A percentile compares a stretch with the other conserved stretches of the same genome.
Evolutionary conservation across 2,113 vertebrate species (phyloP).

Genomic region (Corapipo altera): DNA sequence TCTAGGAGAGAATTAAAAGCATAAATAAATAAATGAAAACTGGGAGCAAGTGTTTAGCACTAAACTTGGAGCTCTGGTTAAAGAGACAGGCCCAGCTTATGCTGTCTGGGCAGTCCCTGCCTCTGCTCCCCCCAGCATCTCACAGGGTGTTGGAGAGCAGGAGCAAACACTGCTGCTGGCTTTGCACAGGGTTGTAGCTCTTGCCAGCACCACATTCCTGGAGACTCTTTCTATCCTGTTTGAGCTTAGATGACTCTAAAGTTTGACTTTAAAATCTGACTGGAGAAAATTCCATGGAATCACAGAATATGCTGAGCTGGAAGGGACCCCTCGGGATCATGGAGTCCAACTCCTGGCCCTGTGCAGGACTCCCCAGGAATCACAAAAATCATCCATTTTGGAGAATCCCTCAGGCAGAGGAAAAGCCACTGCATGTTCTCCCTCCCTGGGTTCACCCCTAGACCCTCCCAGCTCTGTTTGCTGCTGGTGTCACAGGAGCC

Average conservation of each 20-base stretch:
- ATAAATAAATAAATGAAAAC: conserved; percentile 49
- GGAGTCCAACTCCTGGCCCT: neutral
- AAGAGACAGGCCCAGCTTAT: neutral
- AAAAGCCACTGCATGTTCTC: rapidly evolving
- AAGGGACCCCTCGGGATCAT: neutral
- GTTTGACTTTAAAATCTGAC: neutral
- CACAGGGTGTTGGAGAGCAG: too few species aligned
- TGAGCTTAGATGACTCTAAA: neutral
- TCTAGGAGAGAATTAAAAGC: conserved; percentile 46
- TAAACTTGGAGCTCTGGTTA: neutral
- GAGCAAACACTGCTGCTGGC: neutral
- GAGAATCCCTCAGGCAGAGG: neutral
- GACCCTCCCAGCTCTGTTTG: neutral
- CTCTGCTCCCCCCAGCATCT: neutral
- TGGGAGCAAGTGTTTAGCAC: neutral
- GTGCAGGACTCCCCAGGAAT: neutral
- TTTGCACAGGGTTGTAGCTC: neutral
- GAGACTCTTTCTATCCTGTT: rapidly evolving
- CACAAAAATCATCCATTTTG: neutral
- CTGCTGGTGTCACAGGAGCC: neutral
- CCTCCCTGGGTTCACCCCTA: neutral
- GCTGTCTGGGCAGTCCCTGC: neutral
- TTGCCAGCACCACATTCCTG: neutral
- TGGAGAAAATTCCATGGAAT: neutral
- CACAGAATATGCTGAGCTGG: neutral